Conservation (phyloP, 64 coral and sea anemone species). For the Pocillopora damicornis region DNA sequence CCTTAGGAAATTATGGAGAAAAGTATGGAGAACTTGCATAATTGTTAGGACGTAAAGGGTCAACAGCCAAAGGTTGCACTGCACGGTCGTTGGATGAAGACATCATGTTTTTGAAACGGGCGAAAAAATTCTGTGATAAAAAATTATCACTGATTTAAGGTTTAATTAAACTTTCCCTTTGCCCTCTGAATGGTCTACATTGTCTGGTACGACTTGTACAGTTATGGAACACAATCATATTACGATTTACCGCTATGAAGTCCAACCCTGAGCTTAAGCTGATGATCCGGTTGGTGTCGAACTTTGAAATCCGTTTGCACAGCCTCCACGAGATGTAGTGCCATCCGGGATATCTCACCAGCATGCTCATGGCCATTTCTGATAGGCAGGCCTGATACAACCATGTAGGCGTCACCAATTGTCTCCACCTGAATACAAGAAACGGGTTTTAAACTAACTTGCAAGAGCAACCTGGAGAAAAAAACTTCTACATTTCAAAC, state of each 20-base stretch:
- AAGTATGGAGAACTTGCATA: too few relatives aligned
- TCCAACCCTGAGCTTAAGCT: conserved; percentile 86
- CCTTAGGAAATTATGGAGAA: too few relatives aligned
- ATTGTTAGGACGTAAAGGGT: too few relatives aligned
- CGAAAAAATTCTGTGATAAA: too few relatives aligned
- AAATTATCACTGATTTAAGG: too few relatives aligned
- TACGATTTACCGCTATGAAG: conserved; percentile 81
- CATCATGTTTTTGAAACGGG: too few relatives aligned
- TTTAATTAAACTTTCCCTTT: too few relatives aligned
- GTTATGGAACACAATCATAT: neutral
- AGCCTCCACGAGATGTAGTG: conserved; percentile 84
- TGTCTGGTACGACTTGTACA: too few relatives aligned
- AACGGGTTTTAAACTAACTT: neutral
- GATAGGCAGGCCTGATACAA: conserved; percentile 92
- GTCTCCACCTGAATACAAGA: conserved; percentile 76
- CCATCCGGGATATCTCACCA: conserved; percentile 93
- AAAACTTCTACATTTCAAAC: neutral
- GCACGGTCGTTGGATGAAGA: too few relatives aligned
- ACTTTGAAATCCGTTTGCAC: conserved; percentile 85
- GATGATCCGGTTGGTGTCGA: conserved; percentile 88
- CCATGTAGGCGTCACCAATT: conserved; percentile 99
- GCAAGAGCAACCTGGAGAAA: neutral
- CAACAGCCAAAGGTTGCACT: too few relatives aligned
- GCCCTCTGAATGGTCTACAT: too few relatives aligned
- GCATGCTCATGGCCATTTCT: conserved; percentile 88